Conservation (phyloP, 2,797 vertebrate species). For the Masticophis lateralis region DNA sequence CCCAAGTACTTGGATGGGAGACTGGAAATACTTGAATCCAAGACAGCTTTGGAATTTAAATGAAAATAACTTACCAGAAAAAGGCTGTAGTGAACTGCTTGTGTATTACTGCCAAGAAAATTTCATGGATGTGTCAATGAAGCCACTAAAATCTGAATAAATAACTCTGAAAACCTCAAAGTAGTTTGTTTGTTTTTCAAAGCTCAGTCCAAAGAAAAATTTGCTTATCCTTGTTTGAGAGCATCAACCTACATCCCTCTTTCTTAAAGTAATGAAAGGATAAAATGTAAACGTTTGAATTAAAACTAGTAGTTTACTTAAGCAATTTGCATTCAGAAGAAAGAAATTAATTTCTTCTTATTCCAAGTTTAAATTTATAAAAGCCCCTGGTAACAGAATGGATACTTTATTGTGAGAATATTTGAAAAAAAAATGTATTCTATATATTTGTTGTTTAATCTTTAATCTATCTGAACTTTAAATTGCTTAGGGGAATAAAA, state of each 20-base stretch:
- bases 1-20: background rate
- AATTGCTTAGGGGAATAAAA: background rate
- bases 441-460: background rate
- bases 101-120: background rate
- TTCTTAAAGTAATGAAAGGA: background rate
- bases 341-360: background rate
- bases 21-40: background rate
- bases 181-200: background rate
- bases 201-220: background rate
- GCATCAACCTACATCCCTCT: background rate
- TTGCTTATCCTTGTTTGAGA: background rate
- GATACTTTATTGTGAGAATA: too few species aligned
- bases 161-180: background rate
- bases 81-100: background rate
- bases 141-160: background rate
- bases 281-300: background rate
- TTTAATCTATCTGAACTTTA: background rate
- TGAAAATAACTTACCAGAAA: background rate
- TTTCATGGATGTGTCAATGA: background rate
- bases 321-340: background rate
- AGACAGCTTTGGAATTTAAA: background rate
- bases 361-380: background rate
- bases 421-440: background rate
- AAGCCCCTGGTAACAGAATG: background rate
- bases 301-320: background rate